Conservation (phyloP, 2,888 invertebrate species). For the Sicus ferrugineus region DNA sequence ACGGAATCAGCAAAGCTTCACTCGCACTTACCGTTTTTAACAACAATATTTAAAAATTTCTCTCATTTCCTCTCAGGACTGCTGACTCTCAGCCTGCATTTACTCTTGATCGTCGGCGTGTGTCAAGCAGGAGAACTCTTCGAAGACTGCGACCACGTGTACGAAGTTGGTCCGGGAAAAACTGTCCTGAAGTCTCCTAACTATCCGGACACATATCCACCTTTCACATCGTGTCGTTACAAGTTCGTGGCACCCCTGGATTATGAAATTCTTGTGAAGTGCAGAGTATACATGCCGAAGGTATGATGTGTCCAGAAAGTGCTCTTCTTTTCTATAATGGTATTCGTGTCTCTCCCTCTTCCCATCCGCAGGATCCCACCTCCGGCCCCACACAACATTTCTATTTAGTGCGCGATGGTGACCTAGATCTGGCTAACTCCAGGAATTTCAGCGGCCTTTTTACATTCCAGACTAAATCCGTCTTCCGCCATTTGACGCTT, state of each 20-base stretch:
- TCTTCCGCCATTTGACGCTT: constrained; percentile 50
- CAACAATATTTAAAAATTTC: too few relatives aligned
- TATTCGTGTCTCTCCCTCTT: background rate
- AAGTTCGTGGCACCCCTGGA: constrained; percentile 54
- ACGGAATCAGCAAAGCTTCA: too few relatives aligned
- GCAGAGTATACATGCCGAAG: constrained; percentile 50
- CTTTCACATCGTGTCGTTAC: constrained; percentile 58
- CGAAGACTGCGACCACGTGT: constrained; percentile 53
- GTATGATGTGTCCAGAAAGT: too few relatives aligned
- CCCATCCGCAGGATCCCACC: constrained; percentile 37
- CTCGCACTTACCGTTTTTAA: too few relatives aligned
- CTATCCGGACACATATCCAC: constrained; percentile 53
- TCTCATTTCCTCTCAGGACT: too few relatives aligned
- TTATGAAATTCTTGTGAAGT: constrained; percentile 49
- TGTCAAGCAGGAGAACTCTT: too few relatives aligned
- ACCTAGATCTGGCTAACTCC: constrained; percentile 48
- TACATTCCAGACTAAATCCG: constrained; percentile 44
- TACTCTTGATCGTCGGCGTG: too few relatives aligned
- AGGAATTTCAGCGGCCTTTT: constrained; percentile 58
- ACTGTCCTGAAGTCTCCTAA: constrained; percentile 55
- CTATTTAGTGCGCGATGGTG: constrained; percentile 57
- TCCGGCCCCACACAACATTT: constrained; percentile 56
- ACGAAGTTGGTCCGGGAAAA: constrained; percentile 42
- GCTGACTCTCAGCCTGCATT: too few relatives aligned
- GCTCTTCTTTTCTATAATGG: too few relatives aligned